Conservation (phyloP, 1,140 invertebrate species). For the Ceratina japonica region DNA sequence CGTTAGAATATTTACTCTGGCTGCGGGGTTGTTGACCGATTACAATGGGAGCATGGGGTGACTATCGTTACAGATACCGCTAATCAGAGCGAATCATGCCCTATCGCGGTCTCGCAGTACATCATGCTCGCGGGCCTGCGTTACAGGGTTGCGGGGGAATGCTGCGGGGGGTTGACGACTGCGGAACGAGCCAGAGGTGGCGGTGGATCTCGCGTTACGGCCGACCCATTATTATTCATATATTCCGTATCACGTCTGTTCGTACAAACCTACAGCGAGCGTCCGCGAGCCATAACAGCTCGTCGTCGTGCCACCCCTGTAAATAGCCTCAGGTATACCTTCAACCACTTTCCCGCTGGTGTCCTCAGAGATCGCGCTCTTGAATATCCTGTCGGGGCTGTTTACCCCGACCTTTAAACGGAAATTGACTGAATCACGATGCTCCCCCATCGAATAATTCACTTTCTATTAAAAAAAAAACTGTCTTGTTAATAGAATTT, state of each 20-base stretch:
- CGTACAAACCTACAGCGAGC: conserved; percentile 68
- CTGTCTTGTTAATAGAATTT: not conserved
- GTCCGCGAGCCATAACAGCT: conserved; percentile 62
- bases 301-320: conserved; percentile 64
- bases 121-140: conserved; percentile 63
- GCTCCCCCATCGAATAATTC: not conserved
- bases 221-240: conserved; percentile 79
- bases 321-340: conserved; percentile 65
- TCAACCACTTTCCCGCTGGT: conserved; percentile 53
- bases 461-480: not conserved
- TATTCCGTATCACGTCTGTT: conserved; percentile 78
- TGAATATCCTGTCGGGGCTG: conserved; percentile 36
- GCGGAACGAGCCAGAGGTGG: conserved; percentile 56
- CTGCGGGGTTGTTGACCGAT: conserved; percentile 15
- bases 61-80: conserved; percentile 76
- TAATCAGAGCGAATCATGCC: conserved; percentile 77
- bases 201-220: conserved; percentile 70
- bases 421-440: conserved; percentile 8
- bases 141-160: conserved; percentile 29
- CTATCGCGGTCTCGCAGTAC: conserved; percentile 72
- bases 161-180: conserved; percentile 56
- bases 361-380: conserved; percentile 39
- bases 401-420: not conserved
- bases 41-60: conserved; percentile 51
- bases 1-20: conserved; percentile 42